phyloP scores from a whole-genome alignment of 2,797 vertebrate genomes.

The Sebastes matsubarae region DNA sequence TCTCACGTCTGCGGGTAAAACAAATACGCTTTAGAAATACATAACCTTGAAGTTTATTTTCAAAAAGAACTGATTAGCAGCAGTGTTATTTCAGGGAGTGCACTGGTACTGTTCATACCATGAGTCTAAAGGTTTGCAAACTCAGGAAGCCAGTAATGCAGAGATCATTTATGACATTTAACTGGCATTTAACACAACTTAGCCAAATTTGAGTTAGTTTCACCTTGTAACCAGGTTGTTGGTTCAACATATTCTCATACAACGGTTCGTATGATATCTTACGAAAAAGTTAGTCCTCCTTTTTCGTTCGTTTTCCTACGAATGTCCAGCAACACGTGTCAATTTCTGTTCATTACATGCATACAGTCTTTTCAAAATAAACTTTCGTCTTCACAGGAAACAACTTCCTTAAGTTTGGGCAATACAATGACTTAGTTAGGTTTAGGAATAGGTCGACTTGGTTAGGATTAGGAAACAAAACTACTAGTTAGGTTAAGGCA shows the following conservation, averaged over 20 bases:
- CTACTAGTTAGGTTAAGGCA: too few species aligned
- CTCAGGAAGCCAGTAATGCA: background rate
- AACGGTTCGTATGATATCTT: too few species aligned
- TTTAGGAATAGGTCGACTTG: too few species aligned
- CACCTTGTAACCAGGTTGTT: background rate
- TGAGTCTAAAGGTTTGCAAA: background rate
- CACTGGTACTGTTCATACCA: background rate
- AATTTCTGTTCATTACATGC: too few species aligned
- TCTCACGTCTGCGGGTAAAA: background rate
- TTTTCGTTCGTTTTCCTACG: too few species aligned
- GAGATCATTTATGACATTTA: slow-evolving; percentile 39
- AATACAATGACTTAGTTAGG: too few species aligned
- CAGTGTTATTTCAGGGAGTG: background rate
- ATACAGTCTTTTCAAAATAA: too few species aligned
- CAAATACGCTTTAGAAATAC: slow-evolving; percentile 18
- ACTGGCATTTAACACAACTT: slow-evolving; percentile 29
- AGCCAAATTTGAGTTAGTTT: background rate
- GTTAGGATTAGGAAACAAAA: too few species aligned
- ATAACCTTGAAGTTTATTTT: slow-evolving; percentile 21
- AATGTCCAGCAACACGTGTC: too few species aligned
- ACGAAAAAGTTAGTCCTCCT: too few species aligned
- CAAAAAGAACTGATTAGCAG: background rate
- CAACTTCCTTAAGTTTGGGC: too few species aligned
- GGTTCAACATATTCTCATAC: background rate
- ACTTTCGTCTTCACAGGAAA: too few species aligned